Base-by-base conservation (phyloP, 2,888 invertebrate genomes). In the Diploptera punctata region DNA sequence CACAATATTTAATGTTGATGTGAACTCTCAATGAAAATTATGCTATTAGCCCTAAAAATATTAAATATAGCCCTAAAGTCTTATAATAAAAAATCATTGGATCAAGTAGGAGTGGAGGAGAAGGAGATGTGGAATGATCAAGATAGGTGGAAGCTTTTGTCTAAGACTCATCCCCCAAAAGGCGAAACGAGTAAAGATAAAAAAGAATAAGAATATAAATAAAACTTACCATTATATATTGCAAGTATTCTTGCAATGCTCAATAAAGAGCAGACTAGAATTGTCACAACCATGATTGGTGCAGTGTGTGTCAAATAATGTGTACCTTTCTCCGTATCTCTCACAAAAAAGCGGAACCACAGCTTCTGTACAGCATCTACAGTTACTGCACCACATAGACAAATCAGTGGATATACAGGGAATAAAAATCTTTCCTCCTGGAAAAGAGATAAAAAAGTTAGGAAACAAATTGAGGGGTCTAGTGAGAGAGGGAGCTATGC, bases 341-440 rank as follows among this genome's bases (percentile, higher is more conserved):
- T 73, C 81, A 76, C 76, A 76, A 84, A 78, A 80, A 82, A 44
- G 81, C 88, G 83, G 79, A 89, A 91, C 79, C 86, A 88, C 61
- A 95, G 84, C 82, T 94, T 95, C 83, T 95, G 94, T 21, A 91
- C 79, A 70, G 91, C 88, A 81, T 95, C 94, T 26, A 94, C 85
- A 0, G 91, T 87, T 76, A 95, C 89, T 5, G 94, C 93, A 0
- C 93, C 94, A 68, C 90, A 89, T 21, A 97, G 84, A 77, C 95
- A 93, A 71, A 98, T 89, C 84, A 98, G 86, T 13, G 97, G 97
- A 85, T 98, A 99, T 10, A 97, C 88, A 0, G 99, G 99, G 82
- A 95, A 99, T 62, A 99, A 84, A 85, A 98, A 98, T 75, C 95
- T 88, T 82, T 91, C 90, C 81, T 90, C 90, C 88, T 89, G 79